These are phyloP conservation scores for Tenthredo livida DNA, from an alignment of 2,888 invertebrate genomes.

Conservation along the genomic window DNA sequence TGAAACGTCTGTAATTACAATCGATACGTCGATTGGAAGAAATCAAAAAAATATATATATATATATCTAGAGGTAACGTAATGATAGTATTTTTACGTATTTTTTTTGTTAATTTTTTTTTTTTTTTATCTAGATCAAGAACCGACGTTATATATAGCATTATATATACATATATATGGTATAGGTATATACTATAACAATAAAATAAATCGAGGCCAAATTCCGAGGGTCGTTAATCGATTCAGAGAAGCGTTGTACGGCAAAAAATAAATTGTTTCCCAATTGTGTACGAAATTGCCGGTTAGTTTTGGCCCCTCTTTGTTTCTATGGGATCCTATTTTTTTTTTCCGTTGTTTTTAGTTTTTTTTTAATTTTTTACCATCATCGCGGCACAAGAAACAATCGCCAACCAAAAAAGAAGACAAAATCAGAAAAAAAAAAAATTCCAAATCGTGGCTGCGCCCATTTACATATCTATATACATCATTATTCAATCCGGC, in stretches of 20 bases:
- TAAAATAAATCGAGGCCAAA: slow-evolving; percentile 42
- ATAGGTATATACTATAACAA: not conserved
- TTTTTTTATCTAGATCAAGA: not conserved
- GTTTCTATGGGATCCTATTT: not conserved
- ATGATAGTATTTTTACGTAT: not conserved
- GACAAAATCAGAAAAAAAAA: not conserved
- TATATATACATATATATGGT: not conserved
- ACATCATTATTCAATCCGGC: not conserved
- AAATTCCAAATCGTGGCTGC: not conserved
- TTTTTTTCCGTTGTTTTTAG: not conserved
- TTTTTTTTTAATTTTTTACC: not conserved
- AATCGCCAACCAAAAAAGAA: not conserved
- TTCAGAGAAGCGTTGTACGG: not conserved
- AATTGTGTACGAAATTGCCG: slow-evolving; percentile 19
- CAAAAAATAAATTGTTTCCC: slow-evolving; percentile 44
- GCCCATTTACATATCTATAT: not conserved
- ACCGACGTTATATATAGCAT: not conserved
- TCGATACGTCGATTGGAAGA: not conserved
- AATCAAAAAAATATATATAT: not conserved
- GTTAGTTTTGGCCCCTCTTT: not conserved
- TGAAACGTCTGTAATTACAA: not conserved
- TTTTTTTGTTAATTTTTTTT: not conserved
- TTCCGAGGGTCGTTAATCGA: slow-evolving; percentile 24
- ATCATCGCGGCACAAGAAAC: not conserved
- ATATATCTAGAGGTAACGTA: not conserved